These are phyloP conservation scores for Emys orbicularis DNA, from an alignment of 2,797 vertebrate genomes.

Conservation along the genomic window DNA sequence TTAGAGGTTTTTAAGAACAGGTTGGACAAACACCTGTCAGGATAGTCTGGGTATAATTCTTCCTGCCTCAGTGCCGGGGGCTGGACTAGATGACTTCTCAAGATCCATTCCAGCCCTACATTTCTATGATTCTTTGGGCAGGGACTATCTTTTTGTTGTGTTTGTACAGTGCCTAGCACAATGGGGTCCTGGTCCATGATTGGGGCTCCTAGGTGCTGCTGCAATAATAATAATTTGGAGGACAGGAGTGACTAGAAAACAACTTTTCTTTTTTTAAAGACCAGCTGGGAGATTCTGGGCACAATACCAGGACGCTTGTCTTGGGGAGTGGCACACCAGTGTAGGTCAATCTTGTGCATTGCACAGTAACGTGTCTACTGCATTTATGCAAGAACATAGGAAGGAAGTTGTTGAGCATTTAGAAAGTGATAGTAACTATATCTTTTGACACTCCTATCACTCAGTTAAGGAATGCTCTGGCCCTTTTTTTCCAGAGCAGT, in stretches of 20 bases:
- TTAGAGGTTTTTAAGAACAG: neutral
- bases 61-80: neutral
- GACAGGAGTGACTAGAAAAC: neutral
- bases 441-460: neutral
- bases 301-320: neutral
- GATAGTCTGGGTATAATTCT: neutral
- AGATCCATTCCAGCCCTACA: neutral
- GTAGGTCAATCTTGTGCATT: neutral
- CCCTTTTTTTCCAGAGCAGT: neutral
- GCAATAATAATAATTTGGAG: neutral
- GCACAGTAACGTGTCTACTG: conserved; percentile 43
- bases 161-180: neutral
- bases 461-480: neutral
- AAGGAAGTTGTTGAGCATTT: conserved; percentile 64
- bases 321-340: neutral
- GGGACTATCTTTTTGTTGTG: neutral
- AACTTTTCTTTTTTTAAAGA: neutral
- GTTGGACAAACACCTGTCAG: neutral
- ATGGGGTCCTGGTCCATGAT: neutral
- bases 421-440: conserved; percentile 16
- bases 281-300: neutral
- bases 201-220: neutral
- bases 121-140: neutral
- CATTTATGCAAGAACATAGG: neutral
- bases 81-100: neutral